These are phyloP conservation scores for Yponomeuta sedellus DNA, from an alignment of 2,888 invertebrate species.

Conservation along the genomic window DNA sequence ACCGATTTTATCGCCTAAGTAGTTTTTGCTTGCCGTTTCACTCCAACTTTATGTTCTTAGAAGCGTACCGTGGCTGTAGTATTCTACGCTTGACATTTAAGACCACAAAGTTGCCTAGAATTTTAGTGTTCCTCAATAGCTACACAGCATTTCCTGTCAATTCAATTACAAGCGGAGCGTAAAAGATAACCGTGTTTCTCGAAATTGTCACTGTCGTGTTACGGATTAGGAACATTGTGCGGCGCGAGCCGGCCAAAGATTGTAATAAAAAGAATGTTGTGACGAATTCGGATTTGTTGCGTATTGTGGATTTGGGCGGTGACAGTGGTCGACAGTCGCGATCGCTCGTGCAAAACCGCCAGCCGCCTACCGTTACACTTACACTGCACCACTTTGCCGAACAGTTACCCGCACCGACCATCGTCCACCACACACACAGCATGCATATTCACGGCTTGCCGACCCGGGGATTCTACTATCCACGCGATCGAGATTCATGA, in stretches of 20 bases:
- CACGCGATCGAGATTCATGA: slow-evolving; percentile 17
- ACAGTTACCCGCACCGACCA: slow-evolving; percentile 34
- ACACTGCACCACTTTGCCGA: slow-evolving; percentile 54
- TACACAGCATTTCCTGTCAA: slow-evolving; percentile 13
- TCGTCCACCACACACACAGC: slow-evolving; percentile 16
- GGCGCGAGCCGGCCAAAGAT: slow-evolving; percentile 27
- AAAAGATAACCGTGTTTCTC: slow-evolving; percentile 32
- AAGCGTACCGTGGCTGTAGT: neutral
- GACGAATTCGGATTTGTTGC: slow-evolving; percentile 48
- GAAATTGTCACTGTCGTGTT: slow-evolving; percentile 25
- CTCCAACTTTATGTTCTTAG: neutral
- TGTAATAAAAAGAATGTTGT: slow-evolving; percentile 29
- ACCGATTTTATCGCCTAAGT: slow-evolving; percentile 13
- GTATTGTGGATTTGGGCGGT: slow-evolving; percentile 39
- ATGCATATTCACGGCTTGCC: slow-evolving; percentile 18
- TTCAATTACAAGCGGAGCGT: slow-evolving; percentile 26
- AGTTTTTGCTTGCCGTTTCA: slow-evolving; percentile 4
- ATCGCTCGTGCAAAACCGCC: slow-evolving; percentile 48
- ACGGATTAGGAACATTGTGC: slow-evolving; percentile 24
- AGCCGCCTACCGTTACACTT: slow-evolving; percentile 48
- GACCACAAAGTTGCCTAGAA: neutral
- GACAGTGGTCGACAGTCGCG: slow-evolving; percentile 17
- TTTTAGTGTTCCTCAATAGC: neutral
- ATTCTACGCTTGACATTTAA: neutral
- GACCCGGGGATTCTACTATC: slow-evolving; percentile 18